A percentile compares a stretch with the other conserved stretches of the same genome.
These are phyloP conservation scores for Falco peregrinus DNA, from an alignment of 2,797 vertebrate genomes.

Conservation along the genomic window DNA sequence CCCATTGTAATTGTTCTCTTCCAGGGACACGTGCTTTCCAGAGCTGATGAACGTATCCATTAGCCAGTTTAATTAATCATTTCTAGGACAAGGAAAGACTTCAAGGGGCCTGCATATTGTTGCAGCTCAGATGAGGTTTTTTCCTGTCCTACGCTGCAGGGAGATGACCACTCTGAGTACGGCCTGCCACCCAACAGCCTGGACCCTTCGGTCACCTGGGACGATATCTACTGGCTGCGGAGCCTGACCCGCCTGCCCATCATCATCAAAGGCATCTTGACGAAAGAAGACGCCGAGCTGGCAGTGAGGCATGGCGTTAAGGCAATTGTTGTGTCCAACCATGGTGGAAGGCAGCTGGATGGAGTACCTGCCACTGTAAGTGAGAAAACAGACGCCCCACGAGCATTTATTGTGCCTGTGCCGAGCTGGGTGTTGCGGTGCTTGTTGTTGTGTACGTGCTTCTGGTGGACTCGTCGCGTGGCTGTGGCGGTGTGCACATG, in stretches of 20 bases:
- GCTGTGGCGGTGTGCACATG: neutral
- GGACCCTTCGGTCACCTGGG: slow-evolving; percentile 90
- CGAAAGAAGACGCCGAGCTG: slow-evolving; percentile 93
- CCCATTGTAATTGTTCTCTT: neutral
- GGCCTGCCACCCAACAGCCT: slow-evolving; percentile 82
- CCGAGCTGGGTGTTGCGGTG: neutral
- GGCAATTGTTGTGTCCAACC: slow-evolving; percentile 95
- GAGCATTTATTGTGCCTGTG: rapidly evolving
- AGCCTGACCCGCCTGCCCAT: slow-evolving; percentile 88
- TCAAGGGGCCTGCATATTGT: neutral
- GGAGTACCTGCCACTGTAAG: slow-evolving; percentile 89
- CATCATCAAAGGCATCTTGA: slow-evolving; percentile 95
- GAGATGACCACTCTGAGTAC: slow-evolving; percentile 68
- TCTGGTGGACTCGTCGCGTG: neutral
- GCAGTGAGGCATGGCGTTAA: slow-evolving; percentile 89
- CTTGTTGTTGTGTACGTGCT: neutral
- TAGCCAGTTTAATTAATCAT: neutral
- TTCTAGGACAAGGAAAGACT: neutral
- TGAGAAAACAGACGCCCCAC: neutral
- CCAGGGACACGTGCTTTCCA: neutral
- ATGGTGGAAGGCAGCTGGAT: slow-evolving; percentile 93
- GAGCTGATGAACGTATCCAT: neutral
- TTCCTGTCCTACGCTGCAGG: slow-evolving; percentile 65
- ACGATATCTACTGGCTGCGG: slow-evolving; percentile 88
- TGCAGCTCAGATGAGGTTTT: neutral